Evolutionary conservation across 2,888 invertebrate species (phyloP).

Genomic region (Tipula vernalis): DNA sequence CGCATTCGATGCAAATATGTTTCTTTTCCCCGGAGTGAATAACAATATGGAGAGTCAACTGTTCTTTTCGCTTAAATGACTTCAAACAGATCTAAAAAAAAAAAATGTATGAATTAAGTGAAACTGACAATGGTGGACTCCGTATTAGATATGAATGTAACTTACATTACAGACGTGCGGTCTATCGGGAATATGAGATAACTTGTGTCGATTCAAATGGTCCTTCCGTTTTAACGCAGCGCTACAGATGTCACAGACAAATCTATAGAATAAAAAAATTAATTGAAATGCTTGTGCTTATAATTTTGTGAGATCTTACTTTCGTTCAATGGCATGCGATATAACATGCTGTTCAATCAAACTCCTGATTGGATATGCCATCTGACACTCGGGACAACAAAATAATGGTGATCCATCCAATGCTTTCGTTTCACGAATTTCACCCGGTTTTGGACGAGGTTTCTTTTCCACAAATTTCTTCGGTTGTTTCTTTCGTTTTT

Average conservation of each 20-base stretch:
- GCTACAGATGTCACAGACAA: constrained; percentile 81
- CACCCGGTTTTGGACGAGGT: constrained; percentile 54
- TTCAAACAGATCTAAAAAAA: constrained; percentile 55
- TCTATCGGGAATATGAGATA: constrained; percentile 78
- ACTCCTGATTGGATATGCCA: constrained; percentile 79
- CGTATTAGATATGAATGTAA: constrained; percentile 5
- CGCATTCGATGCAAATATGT: constrained; percentile 76
- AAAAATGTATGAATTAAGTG: not conserved
- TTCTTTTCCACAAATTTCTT: constrained; percentile 52
- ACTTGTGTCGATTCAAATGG: constrained; percentile 74
- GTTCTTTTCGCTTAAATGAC: constrained; percentile 81
- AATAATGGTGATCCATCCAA: constrained; percentile 72
- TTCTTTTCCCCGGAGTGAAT: constrained; percentile 84
- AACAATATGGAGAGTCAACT: constrained; percentile 75
- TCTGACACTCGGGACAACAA: constrained; percentile 80
- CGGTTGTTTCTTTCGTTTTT: constrained; percentile 41
- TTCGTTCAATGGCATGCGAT: constrained; percentile 72
- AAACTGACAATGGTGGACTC: not conserved
- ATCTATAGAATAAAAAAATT: constrained; percentile 33
- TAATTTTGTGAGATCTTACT: constrained; percentile 27
- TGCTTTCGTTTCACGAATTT: constrained; percentile 43
- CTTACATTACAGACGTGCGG: constrained; percentile 71
- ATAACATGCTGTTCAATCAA: constrained; percentile 74
- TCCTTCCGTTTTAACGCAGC: constrained; percentile 79
- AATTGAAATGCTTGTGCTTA: not conserved